Evolutionary conservation across 1,140 invertebrate genomes (phyloP), one percentile per base, ranked within the genome.

Genomic region (Drosophila takahashii): DNA sequence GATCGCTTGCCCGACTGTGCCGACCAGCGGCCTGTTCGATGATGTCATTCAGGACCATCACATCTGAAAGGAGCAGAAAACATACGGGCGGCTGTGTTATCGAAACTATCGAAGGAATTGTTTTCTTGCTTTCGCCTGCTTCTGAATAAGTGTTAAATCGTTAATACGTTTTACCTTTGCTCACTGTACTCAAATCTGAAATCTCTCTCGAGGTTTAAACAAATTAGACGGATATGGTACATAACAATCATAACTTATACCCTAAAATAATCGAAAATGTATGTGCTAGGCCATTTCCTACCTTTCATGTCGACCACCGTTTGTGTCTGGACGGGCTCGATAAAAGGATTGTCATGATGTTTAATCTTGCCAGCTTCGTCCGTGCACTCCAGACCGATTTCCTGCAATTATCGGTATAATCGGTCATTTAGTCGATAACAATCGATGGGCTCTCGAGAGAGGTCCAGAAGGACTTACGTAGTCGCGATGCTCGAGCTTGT

Each of bases 31-130:
- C 98, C 94, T 99, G 97, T 92, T 99, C 98, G 77, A 99, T 98
- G 74, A 99, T 98, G 92, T 99, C 98, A 92, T 98, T 98, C 77
- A 99, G 93, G 66, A 99, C 98, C 97, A 99, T 98, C 51, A 99
- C 97, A 95, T 99, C 98, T 99, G 93, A 16, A 56, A 50, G 7
- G 6, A 39, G 11, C 15, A 64, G 11, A 48, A 53, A 6, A 53
- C 5, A 67, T 16, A 9, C 26, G 5, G n/a, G 16, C 13, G 16
- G 6, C 27, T 41, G 54, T n/a, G 8, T 34, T 45, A 58, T 58
- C 26, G 15, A 27, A 29, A 16, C n/a, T 18, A 32, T 29, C 10
- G 9, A 44, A n/a, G 15, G 16, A 18, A 57, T 44, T 16, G 15
- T 7, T 15, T 15, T 29, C 1, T 26, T 47, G 11, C 11, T 26